Percentiles rank a stretch among this genome's conserved stretches.
These are phyloP conservation scores for Rhinogobio ventralis DNA, from an alignment of 2,797 vertebrate species.

Conservation along the genomic window DNA sequence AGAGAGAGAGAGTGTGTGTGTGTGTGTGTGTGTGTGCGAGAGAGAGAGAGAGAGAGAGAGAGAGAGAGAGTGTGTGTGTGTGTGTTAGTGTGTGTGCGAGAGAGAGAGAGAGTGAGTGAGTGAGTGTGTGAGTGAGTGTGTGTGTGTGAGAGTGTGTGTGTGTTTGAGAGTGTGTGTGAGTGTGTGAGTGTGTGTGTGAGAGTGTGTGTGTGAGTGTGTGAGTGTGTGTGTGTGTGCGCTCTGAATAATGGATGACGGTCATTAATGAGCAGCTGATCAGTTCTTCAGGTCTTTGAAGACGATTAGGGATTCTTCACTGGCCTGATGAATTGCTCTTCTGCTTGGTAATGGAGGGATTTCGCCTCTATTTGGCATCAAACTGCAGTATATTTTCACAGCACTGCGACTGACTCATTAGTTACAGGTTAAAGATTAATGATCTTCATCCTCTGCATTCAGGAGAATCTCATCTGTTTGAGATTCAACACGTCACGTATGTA, in stretches of 20 bases:
- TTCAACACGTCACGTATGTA: background rate
- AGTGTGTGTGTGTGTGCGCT: too few relatives aligned
- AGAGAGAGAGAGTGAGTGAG: too few relatives aligned
- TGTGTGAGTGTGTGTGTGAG: too few relatives aligned
- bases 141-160: too few relatives aligned
- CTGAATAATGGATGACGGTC: slow-evolving; percentile 1
- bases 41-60: fast-evolving
- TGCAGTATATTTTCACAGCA: background rate
- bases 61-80: too few relatives aligned
- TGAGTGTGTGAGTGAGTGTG: too few relatives aligned
- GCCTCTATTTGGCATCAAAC: background rate
- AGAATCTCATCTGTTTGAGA: background rate
- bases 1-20: too few relatives aligned
- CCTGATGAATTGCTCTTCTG: background rate
- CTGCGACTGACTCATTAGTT: background rate
- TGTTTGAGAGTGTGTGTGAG: too few relatives aligned
- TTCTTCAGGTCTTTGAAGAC: slow-evolving; percentile 12
- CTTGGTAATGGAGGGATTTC: background rate
- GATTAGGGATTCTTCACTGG: background rate
- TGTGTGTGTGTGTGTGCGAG: too few relatives aligned
- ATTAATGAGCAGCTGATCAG: slow-evolving; percentile 26
- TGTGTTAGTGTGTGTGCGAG: too few relatives aligned
- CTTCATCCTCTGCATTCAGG: background rate
- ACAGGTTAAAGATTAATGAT: slow-evolving; percentile 34
- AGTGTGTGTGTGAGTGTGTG: too few relatives aligned